Conservation (phyloP, 2,797 vertebrate species). For the Crocodylus rhombifer region DNA sequence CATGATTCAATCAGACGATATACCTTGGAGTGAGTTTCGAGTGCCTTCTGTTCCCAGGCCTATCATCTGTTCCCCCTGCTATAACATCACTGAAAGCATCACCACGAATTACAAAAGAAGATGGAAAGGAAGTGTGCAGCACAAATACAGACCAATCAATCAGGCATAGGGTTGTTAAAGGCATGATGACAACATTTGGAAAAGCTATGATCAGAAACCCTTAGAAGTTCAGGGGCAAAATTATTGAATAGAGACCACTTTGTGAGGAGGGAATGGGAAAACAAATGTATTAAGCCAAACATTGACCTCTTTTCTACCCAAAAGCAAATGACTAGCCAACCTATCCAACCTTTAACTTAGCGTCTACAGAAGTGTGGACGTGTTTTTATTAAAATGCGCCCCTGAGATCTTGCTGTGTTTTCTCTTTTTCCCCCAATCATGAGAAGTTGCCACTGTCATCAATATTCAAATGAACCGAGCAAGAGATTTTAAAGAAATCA, state of each 20-base stretch:
- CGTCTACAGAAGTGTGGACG: fast-evolving
- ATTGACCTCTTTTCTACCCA: conserved; percentile 1
- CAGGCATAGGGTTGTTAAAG: background rate
- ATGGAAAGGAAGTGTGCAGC: conserved; percentile 20
- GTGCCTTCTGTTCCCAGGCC: background rate
- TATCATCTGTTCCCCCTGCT: background rate
- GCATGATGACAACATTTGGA: background rate
- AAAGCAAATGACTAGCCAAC: background rate
- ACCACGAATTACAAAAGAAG: background rate
- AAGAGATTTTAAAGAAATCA: conserved; percentile 11
- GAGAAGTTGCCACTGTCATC: background rate
- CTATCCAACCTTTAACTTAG: background rate
- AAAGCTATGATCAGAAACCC: background rate
- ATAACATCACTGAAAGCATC: conserved; percentile 7
- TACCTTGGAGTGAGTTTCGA: background rate
- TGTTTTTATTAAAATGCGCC: background rate
- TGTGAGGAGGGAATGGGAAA: background rate
- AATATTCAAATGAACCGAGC: background rate
- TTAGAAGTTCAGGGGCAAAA: background rate
- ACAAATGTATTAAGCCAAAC: background rate
- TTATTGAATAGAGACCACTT: background rate
- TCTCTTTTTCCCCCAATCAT: background rate
- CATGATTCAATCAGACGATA: background rate
- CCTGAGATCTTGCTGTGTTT: background rate
- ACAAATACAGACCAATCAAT: background rate